These are phyloP conservation scores for Hirtodrosophila duncani DNA, from an alignment of 2,888 invertebrate species.

Conservation along the genomic window DNA sequence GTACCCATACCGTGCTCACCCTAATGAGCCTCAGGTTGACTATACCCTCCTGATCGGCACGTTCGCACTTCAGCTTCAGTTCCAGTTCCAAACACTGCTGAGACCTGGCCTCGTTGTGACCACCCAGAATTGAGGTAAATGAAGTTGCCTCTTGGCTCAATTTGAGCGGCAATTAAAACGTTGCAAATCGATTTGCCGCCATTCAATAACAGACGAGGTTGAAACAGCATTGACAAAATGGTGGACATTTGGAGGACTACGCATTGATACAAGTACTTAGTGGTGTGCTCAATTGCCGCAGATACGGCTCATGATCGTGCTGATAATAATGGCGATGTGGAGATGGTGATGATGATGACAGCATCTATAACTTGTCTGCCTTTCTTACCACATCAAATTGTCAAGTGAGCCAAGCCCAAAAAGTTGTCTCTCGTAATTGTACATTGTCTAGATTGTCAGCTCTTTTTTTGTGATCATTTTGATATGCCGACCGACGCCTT, in stretches of 20 bases:
- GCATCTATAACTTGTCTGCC: constrained; percentile 29
- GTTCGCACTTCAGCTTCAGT: constrained; percentile 58
- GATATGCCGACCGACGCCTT: constrained; percentile 65
- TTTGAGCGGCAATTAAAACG: constrained; percentile 68
- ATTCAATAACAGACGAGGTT: constrained; percentile 30
- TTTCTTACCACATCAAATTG: constrained; percentile 27
- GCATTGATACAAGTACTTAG: no score
- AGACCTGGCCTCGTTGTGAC: constrained; percentile 50
- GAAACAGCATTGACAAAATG: neutral
- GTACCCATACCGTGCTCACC: constrained; percentile 39
- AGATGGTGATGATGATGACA: constrained; percentile 50
- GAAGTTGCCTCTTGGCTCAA: constrained; percentile 52
- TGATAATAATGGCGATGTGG: no score
- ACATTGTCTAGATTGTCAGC: constrained; percentile 63
- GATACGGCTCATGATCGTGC: no score
- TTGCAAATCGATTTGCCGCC: constrained; percentile 63
- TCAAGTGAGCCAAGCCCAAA: constrained; percentile 68
- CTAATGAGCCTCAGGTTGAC: constrained; percentile 35
- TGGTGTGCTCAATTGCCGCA: no score
- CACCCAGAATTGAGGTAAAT: constrained; percentile 53
- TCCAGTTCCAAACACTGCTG: no score
- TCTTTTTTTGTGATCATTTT: constrained; percentile 41
- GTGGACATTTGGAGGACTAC: no score
- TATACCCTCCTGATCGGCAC: constrained; percentile 27
- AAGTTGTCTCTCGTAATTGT: constrained; percentile 66